Percentiles rank a stretch among this genome's conserved stretches.
phyloP scores from a whole-genome alignment of 2,113 vertebrate genomes.

The Nestor notabilis region DNA sequence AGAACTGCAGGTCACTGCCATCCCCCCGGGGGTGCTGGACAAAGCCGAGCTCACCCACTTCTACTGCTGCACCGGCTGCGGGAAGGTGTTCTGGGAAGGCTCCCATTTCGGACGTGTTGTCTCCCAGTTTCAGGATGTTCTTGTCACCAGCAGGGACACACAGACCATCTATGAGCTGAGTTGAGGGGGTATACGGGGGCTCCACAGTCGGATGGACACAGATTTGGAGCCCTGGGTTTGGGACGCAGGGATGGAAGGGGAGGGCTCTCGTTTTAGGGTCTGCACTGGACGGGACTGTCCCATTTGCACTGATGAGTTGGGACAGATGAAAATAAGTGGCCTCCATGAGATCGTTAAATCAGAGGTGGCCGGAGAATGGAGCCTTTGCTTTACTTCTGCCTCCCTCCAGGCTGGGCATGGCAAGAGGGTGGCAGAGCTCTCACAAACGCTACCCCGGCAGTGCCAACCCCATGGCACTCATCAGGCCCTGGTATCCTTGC shows the following conservation, averaged over 20 bases:
- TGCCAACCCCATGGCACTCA: accelerated
- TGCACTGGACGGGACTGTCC: accelerated
- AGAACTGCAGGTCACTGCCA: constrained; percentile 68
- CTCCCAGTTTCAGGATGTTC: constrained; percentile 79
- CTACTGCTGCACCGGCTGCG: constrained; percentile 83
- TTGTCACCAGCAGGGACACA: background rate
- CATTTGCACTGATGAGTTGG: background rate
- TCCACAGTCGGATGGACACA: accelerated
- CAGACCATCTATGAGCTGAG: background rate
- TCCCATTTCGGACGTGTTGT: constrained; percentile 80
- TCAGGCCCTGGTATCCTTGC: background rate
- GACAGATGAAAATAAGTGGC: background rate
- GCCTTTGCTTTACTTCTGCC: background rate
- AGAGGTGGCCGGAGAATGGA: background rate
- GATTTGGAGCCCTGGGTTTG: background rate
- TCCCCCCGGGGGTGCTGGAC: constrained; percentile 75
- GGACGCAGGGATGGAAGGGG: background rate
- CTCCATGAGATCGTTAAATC: constrained; percentile 10
- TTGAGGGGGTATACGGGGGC: accelerated
- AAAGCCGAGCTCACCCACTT: constrained; percentile 64
- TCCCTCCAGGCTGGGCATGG: background rate
- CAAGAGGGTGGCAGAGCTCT: background rate
- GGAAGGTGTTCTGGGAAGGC: constrained; percentile 92
- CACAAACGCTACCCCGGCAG: background rate
- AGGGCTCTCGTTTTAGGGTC: background rate